Evolutionary conservation across 2,113 vertebrate genomes (phyloP).

Genomic region (Thunnus maccoyii): DNA sequence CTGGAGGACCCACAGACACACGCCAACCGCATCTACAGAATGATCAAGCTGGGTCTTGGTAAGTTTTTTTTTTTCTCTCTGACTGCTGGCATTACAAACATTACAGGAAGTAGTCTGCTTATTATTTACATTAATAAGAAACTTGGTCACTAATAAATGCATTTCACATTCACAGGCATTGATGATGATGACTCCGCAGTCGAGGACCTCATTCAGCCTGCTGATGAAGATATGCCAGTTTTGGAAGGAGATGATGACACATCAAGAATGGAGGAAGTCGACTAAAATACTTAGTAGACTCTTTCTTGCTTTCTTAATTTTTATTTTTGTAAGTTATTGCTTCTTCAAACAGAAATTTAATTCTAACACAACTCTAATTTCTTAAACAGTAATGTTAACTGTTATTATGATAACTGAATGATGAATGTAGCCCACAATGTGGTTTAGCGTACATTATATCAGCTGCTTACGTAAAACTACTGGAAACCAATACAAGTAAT

Average conservation of each 20-base stretch:
- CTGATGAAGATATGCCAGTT: conserved; percentile 88
- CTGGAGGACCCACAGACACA: conserved; percentile 89
- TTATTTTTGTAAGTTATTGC: conserved; percentile 68
- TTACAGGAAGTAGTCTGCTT: conserved; percentile 43
- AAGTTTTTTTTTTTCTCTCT: conserved; percentile 30
- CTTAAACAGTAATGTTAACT: conserved; percentile 22
- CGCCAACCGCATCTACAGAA: conserved; percentile 89
- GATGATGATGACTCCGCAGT: conserved; percentile 85
- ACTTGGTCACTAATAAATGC: conserved; percentile 70
- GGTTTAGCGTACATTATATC: conserved; percentile 29
- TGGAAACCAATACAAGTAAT: conserved; percentile 52
- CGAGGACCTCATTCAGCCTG: conserved; percentile 82
- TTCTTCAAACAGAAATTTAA: conserved; percentile 28
- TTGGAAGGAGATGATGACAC: conserved; percentile 88
- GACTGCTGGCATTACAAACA: not conserved
- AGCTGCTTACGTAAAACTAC: conserved; percentile 41
- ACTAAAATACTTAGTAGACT: conserved; percentile 71
- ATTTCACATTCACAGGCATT: conserved; percentile 78
- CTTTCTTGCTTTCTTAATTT: conserved; percentile 30
- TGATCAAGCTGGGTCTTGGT: conserved; percentile 90
- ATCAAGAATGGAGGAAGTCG: conserved; percentile 90
- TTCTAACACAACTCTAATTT: conserved; percentile 32
- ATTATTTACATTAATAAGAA: not conserved
- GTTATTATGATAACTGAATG: not conserved
- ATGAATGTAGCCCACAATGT: conserved; percentile 34